Conservation (phyloP, 2,797 vertebrate genomes). For the Cheirogaleus major region DNA sequence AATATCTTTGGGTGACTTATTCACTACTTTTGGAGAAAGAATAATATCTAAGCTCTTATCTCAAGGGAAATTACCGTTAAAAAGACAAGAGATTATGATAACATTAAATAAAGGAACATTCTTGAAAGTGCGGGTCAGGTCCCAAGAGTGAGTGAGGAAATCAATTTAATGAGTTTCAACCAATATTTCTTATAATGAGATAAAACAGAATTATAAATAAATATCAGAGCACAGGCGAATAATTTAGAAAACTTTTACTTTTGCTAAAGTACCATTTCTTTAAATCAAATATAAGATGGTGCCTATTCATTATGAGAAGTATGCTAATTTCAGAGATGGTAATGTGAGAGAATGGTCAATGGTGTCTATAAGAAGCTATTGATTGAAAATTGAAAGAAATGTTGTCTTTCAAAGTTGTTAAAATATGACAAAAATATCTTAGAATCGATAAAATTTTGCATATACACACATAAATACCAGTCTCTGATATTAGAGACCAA, state of each 20-base stretch:
- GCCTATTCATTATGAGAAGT: background rate
- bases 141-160: background rate
- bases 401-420: background rate
- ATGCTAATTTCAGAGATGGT: background rate
- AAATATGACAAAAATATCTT: background rate
- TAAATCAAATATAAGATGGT: background rate
- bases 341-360: background rate
- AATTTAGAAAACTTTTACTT: background rate
- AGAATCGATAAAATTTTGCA: background rate
- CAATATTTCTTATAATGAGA: background rate
- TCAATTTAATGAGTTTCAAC: background rate
- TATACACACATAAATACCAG: background rate
- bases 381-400: background rate
- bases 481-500: background rate
- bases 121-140: background rate
- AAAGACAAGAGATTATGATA: background rate
- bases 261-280: background rate
- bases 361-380: background rate
- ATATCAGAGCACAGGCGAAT: background rate
- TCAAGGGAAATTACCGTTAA: background rate
- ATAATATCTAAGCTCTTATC: background rate
- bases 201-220: constrained; percentile 17
- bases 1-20: background rate
- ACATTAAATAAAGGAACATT: background rate
- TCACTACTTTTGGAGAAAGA: background rate